Evolutionary conservation across 2,113 vertebrate species (phyloP).

Genomic region (Syngnathus typhle): DNA sequence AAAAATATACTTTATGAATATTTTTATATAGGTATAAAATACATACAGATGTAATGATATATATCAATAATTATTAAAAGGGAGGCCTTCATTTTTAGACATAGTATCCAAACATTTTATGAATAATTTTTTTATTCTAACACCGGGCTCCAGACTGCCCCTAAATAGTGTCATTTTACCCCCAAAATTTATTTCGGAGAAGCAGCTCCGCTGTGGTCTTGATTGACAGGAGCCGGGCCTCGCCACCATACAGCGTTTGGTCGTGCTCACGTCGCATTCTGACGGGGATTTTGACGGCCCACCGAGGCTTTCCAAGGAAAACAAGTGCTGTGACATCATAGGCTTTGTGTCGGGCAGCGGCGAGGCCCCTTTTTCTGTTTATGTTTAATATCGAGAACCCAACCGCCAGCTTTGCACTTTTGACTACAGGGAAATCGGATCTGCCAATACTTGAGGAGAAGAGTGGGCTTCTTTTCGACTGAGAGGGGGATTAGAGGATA

Average conservation of each 20-base stretch:
- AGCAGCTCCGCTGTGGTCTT: conserved; percentile 49
- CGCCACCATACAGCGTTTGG: conserved; percentile 34
- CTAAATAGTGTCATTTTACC: too few species aligned
- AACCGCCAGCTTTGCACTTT: conserved; percentile 48
- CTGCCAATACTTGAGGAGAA: conserved; percentile 47
- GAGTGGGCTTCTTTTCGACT: conserved; percentile 14
- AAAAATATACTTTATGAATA: too few species aligned
- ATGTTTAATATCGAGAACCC: conserved; percentile 78
- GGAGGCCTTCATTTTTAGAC: too few species aligned
- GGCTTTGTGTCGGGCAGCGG: conserved; percentile 78
- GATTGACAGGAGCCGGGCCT: conserved; percentile 57
- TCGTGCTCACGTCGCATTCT: conserved; percentile 67
- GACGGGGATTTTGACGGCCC: conserved; percentile 75
- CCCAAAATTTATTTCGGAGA: neutral
- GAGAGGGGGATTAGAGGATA: conserved; percentile 18
- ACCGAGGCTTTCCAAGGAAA: conserved; percentile 80
- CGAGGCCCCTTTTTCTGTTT: conserved; percentile 82
- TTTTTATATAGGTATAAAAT: too few species aligned
- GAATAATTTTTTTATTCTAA: too few species aligned
- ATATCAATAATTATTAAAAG: too few species aligned
- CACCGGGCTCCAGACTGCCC: too few species aligned
- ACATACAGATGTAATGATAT: too few species aligned
- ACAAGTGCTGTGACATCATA: conserved; percentile 85
- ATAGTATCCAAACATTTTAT: too few species aligned
- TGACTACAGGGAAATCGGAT: conserved; percentile 58